Conservation (phyloP, 2,888 invertebrate species). For the Nomada lathburiana region DNA sequence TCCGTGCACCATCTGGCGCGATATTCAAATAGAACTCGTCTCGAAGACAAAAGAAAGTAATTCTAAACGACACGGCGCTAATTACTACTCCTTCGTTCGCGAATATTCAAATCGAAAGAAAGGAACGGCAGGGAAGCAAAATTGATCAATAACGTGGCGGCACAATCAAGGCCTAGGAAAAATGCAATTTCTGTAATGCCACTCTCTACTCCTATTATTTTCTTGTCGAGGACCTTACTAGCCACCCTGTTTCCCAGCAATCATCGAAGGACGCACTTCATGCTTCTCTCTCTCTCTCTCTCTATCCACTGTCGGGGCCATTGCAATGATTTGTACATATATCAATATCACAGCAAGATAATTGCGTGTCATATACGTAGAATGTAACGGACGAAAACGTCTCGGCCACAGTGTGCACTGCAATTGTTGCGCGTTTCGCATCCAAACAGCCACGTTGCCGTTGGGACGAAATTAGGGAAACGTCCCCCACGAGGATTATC, state of each 20-base stretch:
- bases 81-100: no score
- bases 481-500: constrained; percentile 63
- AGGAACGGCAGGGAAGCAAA: no score
- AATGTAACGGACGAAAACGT: constrained; percentile 25
- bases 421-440: constrained; percentile 52
- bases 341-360: constrained; percentile 10
- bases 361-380: constrained; percentile 34
- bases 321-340: background rate
- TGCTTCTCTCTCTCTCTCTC: background rate
- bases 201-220: background rate
- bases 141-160: background rate
- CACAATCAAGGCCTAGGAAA: background rate
- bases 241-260: background rate
- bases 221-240: background rate
- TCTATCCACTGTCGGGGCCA: background rate
- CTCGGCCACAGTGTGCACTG: constrained; percentile 19
- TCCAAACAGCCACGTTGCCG: constrained; percentile 34
- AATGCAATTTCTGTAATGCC: background rate
- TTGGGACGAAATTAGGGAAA: constrained; percentile 57
- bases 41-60: no score
- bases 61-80: no score
- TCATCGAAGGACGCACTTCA: background rate
- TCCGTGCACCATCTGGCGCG: no score
- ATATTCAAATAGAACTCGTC: no score
- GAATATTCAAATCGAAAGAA: no score